Evolutionary conservation across 2,888 invertebrate species (phyloP), one percentile per base, ranked within the genome.

Genomic region (Sarcophaga subvicina): DNA sequence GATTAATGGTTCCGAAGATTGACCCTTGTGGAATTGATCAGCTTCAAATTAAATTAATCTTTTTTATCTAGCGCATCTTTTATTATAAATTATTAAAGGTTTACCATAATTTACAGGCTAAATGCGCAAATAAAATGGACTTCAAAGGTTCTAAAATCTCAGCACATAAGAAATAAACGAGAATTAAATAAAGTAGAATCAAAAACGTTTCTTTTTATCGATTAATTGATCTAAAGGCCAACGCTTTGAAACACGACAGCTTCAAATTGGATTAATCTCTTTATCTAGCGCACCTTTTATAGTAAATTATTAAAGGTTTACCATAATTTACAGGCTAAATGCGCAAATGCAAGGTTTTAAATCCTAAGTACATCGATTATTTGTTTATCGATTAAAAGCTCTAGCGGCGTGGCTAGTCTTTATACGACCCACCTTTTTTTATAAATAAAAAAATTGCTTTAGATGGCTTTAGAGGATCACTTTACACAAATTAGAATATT

Each of bases 231-330:
- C 59, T 59, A 17, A 78, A 73, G 54, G 69, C 27, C 47, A 60
- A 12, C 17, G 11, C 5, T 64, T 20, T 22, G 14, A 12, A 17
- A 54, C 69, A 66, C 49, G 14, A n/a, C 59, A 88, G 4, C 45
- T 45, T 25, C 47, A 73, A 72, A 76, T 45, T 63, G 20, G 25
- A 22, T 63, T 22, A 63, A 69, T 22, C 63, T 11, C 10, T 88
- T 88, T 6, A 1, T 88, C 22, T 88, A 69, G 88, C 89, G 85
- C 88, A 83, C 66, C 10, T 71, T 88, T 88, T 89, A 88, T 88
- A 86, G 82, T 81, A 88, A 89, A 88, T 85, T 84, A 59, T 66
- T 84, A 82, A 20, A 54, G 11, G 5, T 11, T 27, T 80, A 86
- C 79, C 72, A 72, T 45, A 88, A 88, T 81, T 83, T 77, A 79